Base-by-base conservation (phyloP, 2,113 vertebrate species). In the Hydropotes inermis region DNA sequence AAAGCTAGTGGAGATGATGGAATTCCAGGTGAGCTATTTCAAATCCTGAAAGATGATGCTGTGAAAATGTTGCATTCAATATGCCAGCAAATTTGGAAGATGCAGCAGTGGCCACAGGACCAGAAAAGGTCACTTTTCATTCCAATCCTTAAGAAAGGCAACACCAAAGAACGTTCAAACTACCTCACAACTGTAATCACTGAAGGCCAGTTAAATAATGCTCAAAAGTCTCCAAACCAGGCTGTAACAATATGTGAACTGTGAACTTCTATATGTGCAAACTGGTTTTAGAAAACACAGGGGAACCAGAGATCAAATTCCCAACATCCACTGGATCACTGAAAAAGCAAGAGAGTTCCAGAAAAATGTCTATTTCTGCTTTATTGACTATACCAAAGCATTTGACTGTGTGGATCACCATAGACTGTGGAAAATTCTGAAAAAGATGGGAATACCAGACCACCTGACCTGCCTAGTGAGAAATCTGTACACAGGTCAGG, bases 241-340 rank as follows among this genome's bases (percentile, higher is more conserved):
- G 9, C 17, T 70, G n/a, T 4, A 70, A 36, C n/a, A 70, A 70
- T 36, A 70, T 5, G 19, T 70, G 19, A 36, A 70, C 2, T 36
- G 2, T 36, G 64, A 70, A 70, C 17, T 70, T 70, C 9, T n/a
- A 12, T 70, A 70, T 36, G 17, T 70, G 4, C 2, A 70, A 21
- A 23, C 19, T 70, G 19, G 17, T 70, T 70, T 70, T 70, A 36
- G 19, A 36, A 70, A 70, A 36, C 2, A 1, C 19, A 70, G 64
- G 23, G n/a, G 64, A 70, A 21, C 17, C 17, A 70, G n/a, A 70
- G n/a, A 12, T 70, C 1, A 36, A 70, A 70, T 6, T 70, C 21
- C 4, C 19, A 36, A 36, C 36, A 70, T 70, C 9, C 5, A 23
- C 0, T 70, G 9, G 9, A 70, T 21, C 17, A 36, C 12, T 36